Base-by-base conservation (phyloP, 2,113 vertebrate species). In the Cathartes aura region DNA sequence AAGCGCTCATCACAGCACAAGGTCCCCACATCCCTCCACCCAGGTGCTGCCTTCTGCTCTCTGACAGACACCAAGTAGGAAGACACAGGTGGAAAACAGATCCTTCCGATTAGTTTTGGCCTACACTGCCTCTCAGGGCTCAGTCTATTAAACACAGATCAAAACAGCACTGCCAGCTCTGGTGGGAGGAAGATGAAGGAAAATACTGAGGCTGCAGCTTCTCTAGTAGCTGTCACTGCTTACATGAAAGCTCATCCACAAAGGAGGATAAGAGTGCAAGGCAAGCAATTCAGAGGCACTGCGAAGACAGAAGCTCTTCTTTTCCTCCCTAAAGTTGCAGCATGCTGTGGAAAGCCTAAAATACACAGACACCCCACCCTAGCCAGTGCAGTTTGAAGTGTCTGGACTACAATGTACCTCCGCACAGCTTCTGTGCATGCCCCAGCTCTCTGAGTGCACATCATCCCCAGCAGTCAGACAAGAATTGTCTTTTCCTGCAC, bases 171-270 rank as follows among this genome's bases (percentile, higher is more conserved):
- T 0, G 1, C 89, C 72, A 90, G 80, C 91, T 48, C 94, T 87
- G 78, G 47, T 40, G 56, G 36, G 38, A 91, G 75, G 80, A 92
- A 45, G 73, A 81, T 0, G 2, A 60, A 87, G 81, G 73, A 87
- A 95, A 95, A 71, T 24, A 96, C 90, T 66, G 92, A 81, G 87
- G 76, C 68, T 92, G 89, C 89, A 97, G 91, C 90, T 87, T 93
- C 40, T 71, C 92, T 27, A 76, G 87, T 48, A 93, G 89, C 93
- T 96, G 94, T 89, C 91, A 82, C 78, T 86, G 84, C 75, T 89
- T 74, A 83, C 84, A 73, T 48, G 74, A 87, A 90, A 94, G 67
- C 87, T 82, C 60, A 91, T 86, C 91, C 89, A 87, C 89, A 82
- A 56, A 89, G 81, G 24, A 48, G 62, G 53, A 20, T 9, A 72